These are phyloP conservation scores for Ochlodes sylvanus DNA, from an alignment of 2,888 invertebrate genomes.

Conservation along the genomic window DNA sequence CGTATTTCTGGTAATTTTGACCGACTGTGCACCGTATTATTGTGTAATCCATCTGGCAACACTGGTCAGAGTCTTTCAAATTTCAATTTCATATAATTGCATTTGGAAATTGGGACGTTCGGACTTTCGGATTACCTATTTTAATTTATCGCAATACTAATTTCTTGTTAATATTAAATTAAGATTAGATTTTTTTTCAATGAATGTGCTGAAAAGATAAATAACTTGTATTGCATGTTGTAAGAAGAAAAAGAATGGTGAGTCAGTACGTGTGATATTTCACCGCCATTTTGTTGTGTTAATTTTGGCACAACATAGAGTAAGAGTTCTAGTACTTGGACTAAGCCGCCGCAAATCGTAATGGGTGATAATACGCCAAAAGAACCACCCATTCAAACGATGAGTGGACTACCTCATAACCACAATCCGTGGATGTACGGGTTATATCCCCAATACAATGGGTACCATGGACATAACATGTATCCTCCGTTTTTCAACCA, in stretches of 20 bases:
- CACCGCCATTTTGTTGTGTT: conserved; percentile 60
- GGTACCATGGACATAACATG: conserved; percentile 71
- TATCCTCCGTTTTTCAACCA: conserved; percentile 81
- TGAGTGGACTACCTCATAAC: conserved; percentile 73
- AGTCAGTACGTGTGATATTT: conserved; percentile 35
- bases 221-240: not conserved
- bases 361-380: conserved; percentile 76
- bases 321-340: not conserved
- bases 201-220: too few species aligned
- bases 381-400: conserved; percentile 77
- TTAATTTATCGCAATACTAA: too few species aligned
- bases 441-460: conserved; percentile 70
- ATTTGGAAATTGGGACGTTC: too few species aligned
- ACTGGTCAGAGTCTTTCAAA: too few species aligned
- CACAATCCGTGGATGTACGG: conserved; percentile 78
- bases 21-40: too few species aligned
- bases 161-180: too few species aligned
- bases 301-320: conserved; percentile 34
- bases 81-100: too few species aligned
- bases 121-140: too few species aligned
- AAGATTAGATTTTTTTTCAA: too few species aligned
- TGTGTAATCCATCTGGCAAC: too few species aligned
- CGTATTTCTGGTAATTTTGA: too few species aligned
- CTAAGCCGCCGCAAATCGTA: conserved; percentile 44
- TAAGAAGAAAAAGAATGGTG: conserved; percentile 18